Percentiles rank a stretch among this genome's conserved stretches.
Conservation (phyloP, 1,140 invertebrate genomes). For the Papilio polytes region DNA sequence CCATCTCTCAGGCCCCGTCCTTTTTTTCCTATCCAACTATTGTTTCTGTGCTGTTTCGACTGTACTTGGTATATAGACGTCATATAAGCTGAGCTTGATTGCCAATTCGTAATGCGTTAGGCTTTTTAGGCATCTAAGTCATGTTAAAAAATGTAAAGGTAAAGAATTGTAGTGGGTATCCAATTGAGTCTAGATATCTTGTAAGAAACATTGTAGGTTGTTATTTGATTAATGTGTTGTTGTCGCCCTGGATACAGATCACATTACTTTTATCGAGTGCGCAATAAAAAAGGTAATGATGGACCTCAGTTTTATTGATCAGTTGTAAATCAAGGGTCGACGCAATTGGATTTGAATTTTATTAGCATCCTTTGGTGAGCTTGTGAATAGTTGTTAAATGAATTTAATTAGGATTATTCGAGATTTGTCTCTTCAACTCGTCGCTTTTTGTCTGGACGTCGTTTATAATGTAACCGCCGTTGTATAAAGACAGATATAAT, state of each 20-base stretch:
- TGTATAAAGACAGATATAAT: constrained; percentile 45
- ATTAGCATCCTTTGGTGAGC: constrained; percentile 69
- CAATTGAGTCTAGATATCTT: background rate
- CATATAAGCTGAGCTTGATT: constrained; percentile 57
- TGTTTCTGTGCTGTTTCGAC: constrained; percentile 67
- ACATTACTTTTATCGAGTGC: constrained; percentile 79
- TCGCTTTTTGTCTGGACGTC: constrained; percentile 45
- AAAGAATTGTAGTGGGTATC: background rate
- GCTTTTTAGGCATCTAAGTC: constrained; percentile 39
- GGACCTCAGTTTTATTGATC: constrained; percentile 81
- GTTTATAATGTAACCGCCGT: constrained; percentile 43
- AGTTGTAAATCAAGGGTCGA: constrained; percentile 79
- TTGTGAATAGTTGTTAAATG: constrained; percentile 74
- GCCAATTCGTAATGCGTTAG: constrained; percentile 60
- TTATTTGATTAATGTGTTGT: constrained; percentile 50
- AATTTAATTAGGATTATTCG: constrained; percentile 69
- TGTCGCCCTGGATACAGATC: constrained; percentile 57
- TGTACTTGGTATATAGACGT: constrained; percentile 72
- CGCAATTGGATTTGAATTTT: constrained; percentile 80
- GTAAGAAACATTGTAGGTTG: constrained; percentile 38
- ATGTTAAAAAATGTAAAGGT: background rate
- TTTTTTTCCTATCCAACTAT: constrained; percentile 71
- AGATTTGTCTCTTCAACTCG: constrained; percentile 50
- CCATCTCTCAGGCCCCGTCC: constrained; percentile 63
- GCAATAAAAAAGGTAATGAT: constrained; percentile 79